phyloP scores from a whole-genome alignment of 2,888 invertebrate species.

The Psylliodes chrysocephalus region DNA sequence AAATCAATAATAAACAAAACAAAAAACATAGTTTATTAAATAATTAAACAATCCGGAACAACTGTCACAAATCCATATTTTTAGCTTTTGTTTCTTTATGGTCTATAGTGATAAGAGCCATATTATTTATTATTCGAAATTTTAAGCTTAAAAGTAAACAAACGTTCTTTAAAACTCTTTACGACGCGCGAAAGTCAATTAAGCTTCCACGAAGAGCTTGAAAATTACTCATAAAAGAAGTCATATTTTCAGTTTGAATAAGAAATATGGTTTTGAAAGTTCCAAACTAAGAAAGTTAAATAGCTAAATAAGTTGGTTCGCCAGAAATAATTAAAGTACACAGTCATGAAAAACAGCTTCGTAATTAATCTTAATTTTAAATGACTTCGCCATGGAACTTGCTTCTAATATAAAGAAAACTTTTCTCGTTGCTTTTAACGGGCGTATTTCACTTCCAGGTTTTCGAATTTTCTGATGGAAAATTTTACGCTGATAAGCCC shows the following conservation, averaged over 20 bases:
- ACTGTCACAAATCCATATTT: no score
- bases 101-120: no score
- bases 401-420: conserved; percentile 40
- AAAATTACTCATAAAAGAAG: conserved; percentile 35
- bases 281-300: conserved; percentile 56
- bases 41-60: no score
- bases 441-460: conserved; percentile 21
- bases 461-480: conserved; percentile 25
- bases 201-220: conserved; percentile 17
- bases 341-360: conserved; percentile 57
- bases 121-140: no score
- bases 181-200: conserved; percentile 21
- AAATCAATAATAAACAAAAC: no score
- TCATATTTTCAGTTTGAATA: conserved; percentile 53
- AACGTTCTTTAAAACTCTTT: conserved; percentile 18
- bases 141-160: not conserved
- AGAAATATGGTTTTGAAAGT: conserved; percentile 53
- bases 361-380: conserved; percentile 64
- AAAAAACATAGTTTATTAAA: no score
- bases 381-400: conserved; percentile 50
- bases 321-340: conserved; percentile 56
- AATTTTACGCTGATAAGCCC: conserved; percentile 16
- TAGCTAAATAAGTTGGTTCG: conserved; percentile 56
- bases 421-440: conserved; percentile 35
- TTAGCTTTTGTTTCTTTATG: no score